phyloP scores from a whole-genome alignment of 2,888 invertebrate species.

The Caprella mutica region DNA sequence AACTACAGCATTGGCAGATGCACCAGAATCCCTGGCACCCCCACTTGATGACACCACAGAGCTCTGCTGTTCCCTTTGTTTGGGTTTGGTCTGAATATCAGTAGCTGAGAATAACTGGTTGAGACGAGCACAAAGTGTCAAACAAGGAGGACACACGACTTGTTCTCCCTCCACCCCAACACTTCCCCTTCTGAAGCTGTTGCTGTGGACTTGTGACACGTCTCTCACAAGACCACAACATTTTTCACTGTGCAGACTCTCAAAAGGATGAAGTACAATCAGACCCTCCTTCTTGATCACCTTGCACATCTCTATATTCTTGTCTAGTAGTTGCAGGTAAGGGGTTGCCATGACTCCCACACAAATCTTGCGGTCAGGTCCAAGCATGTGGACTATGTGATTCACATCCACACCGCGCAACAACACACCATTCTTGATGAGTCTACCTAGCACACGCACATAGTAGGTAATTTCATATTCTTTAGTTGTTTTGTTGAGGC shows the following conservation, averaged over 20 bases:
- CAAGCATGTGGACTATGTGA: constrained; percentile 5
- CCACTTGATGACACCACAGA: constrained; percentile 9
- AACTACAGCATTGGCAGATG: too few species aligned
- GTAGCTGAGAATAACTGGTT: constrained; percentile 8
- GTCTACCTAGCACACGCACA: constrained; percentile 17
- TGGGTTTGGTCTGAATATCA: constrained; percentile 4
- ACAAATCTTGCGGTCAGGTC: constrained; percentile 3
- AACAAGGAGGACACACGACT: constrained; percentile 9
- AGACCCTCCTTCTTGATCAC: constrained; percentile 1
- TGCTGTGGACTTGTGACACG: background rate
- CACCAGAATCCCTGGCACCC: background rate
- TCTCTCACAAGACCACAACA: constrained; percentile 13
- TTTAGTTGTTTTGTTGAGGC: constrained; percentile 13
- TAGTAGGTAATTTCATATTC: constrained; percentile 17
- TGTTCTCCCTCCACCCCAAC: constrained; percentile 3
- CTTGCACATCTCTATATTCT: constrained; percentile 5
- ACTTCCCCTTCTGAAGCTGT: constrained; percentile 9
- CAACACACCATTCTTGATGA: constrained; percentile 19
- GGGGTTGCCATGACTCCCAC: constrained; percentile 9
- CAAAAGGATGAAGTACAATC: constrained; percentile 8
- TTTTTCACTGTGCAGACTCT: constrained; percentile 7
- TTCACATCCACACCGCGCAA: constrained; percentile 18
- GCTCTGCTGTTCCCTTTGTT: constrained; percentile 1
- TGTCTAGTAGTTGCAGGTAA: constrained; percentile 6
- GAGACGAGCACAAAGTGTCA: constrained; percentile 1